Evolutionary conservation across 2,797 vertebrate genomes (phyloP).

Genomic region (Okamejei kenojei): DNA sequence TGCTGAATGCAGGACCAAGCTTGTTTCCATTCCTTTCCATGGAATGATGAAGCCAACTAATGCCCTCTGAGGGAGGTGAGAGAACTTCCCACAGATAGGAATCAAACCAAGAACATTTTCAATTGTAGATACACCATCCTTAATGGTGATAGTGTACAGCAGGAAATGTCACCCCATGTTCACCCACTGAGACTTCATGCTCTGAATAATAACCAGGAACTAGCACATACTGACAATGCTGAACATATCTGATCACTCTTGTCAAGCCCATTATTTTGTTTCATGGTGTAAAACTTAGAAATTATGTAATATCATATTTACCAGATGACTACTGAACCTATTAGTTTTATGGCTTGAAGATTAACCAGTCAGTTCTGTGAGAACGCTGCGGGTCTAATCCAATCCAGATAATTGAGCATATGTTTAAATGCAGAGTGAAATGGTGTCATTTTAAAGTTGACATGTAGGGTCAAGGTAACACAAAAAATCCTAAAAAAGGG

Average conservation of each 20-base stretch:
- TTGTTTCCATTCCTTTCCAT: background rate
- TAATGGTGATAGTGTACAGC: background rate
- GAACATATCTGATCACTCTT: background rate
- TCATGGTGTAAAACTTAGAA: background rate
- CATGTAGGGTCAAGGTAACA: background rate
- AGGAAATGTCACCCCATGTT: background rate
- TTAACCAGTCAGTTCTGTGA: background rate
- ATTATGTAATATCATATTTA: background rate
- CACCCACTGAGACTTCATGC: background rate
- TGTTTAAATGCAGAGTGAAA: background rate
- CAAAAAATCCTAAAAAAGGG: background rate
- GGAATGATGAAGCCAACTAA: background rate
- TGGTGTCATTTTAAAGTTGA: background rate
- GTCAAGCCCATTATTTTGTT: background rate
- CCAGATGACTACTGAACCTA: background rate
- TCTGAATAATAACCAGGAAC: background rate
- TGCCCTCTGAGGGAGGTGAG: background rate
- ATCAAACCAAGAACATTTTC: background rate
- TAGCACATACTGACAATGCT: background rate
- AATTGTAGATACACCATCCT: background rate
- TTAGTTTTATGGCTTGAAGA: background rate
- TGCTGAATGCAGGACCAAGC: background rate
- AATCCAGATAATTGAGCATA: background rate
- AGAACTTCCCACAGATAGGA: background rate
- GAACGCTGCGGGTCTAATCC: background rate